phyloP scores from a whole-genome alignment of 2,888 invertebrate genomes.

The Nineta flava region DNA sequence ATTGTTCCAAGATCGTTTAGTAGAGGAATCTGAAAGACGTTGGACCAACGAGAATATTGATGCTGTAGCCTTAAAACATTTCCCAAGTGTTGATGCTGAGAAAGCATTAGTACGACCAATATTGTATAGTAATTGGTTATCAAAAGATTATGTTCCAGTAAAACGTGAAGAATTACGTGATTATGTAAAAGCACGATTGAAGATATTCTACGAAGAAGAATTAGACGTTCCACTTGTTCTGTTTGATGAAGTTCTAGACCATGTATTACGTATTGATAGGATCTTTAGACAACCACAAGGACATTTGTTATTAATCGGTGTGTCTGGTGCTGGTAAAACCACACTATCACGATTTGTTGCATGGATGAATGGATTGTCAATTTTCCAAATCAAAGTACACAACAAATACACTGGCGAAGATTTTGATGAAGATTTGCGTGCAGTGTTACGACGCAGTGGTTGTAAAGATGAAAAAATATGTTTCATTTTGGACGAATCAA shows the following conservation, averaged over 20 bases:
- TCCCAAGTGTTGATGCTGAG: conserved; percentile 52
- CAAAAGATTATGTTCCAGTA: conserved; percentile 95
- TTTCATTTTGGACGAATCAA: conserved; percentile 98
- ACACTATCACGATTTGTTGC: conserved; percentile 98
- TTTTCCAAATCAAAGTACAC: conserved; percentile 98
- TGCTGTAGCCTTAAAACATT: conserved; percentile 80
- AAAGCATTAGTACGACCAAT: conserved; percentile 86
- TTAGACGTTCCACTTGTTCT: conserved; percentile 94
- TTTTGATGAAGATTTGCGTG: conserved; percentile 95
- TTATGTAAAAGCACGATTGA: conserved; percentile 91
- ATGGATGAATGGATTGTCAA: conserved; percentile 98
- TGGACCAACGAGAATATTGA: conserved; percentile 99
- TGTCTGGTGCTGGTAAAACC: conserved; percentile 98
- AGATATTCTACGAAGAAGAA: conserved; percentile 99
- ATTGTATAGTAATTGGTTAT: conserved; percentile 97
- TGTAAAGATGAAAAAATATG: conserved; percentile 97
- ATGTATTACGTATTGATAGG: conserved; percentile 94
- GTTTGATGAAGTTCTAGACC: conserved; percentile 99
- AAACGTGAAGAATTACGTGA: conserved; percentile 87
- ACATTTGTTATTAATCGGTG: conserved; percentile 92
- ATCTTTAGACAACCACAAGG: conserved; percentile 99
- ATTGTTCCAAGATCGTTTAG: conserved; percentile 90
- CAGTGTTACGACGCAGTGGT: conserved; percentile 69
- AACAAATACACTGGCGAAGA: conserved; percentile 98
- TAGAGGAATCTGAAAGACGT: conserved; percentile 82